Conservation (phyloP, 2,888 invertebrate genomes). For the Lysandra bellargus region DNA sequence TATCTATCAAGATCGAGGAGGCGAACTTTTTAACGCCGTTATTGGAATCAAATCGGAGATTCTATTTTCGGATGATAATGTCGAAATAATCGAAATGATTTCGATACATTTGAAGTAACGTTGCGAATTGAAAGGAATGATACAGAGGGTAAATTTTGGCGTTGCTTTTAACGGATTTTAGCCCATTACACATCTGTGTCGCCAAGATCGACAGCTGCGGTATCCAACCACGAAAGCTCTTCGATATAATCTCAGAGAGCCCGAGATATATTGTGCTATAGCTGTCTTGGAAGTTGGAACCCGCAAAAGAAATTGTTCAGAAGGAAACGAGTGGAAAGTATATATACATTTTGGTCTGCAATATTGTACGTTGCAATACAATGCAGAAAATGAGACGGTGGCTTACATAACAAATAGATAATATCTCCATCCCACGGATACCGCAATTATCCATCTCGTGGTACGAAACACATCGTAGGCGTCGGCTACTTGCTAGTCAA, state of each 20-base stretch:
- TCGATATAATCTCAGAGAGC: too few relatives aligned
- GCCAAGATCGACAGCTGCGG: too few relatives aligned
- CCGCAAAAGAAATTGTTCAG: neutral
- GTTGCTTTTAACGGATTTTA: too few relatives aligned
- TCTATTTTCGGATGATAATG: conserved; percentile 12
- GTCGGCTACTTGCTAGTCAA: conserved; percentile 10
- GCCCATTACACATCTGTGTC: too few relatives aligned
- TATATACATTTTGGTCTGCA: neutral
- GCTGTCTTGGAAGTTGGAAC: too few relatives aligned
- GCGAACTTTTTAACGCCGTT: conserved; percentile 16
- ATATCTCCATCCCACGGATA: conserved; percentile 22
- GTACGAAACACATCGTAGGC: conserved; percentile 10
- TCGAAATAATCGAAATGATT: neutral
- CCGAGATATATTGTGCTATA: too few relatives aligned
- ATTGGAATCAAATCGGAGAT: neutral
- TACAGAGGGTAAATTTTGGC: neutral
- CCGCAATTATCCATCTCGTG: conserved; percentile 6
- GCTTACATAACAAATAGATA: conserved; percentile 2
- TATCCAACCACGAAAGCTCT: too few relatives aligned
- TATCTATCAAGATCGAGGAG: conserved; percentile 12
- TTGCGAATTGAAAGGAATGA: neutral
- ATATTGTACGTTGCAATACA: neutral
- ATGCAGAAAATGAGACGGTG: neutral
- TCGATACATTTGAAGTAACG: neutral
- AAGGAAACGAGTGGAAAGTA: too few relatives aligned